These are phyloP conservation scores for Meloidogyne floridensis DNA, from an alignment of 1,140 invertebrate genomes.

Conservation along the genomic window DNA sequence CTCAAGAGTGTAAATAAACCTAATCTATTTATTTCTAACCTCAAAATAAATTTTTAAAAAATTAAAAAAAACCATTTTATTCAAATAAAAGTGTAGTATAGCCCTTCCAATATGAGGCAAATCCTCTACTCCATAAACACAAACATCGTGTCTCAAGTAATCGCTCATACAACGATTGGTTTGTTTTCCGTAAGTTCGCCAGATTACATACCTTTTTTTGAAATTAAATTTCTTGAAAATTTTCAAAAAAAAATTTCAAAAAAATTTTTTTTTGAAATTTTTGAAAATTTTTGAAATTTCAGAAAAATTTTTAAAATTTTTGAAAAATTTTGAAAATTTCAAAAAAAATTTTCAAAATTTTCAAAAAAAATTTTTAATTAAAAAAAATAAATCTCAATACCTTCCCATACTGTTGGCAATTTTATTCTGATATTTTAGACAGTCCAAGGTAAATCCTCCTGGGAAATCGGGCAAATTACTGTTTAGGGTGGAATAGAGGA, in stretches of 20 bases:
- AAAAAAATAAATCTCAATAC: conserved; percentile 4
- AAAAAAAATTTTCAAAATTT: neutral
- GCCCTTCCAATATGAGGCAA: conserved; percentile 16
- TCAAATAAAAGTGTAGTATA: conserved; percentile 32
- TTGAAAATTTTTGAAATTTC: too few species aligned
- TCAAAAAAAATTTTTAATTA: neutral
- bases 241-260: neutral
- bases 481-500: conserved; percentile 38
- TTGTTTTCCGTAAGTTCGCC: neutral
- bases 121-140: conserved; percentile 42
- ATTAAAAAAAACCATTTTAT: conserved; percentile 38
- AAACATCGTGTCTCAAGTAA: conserved; percentile 38
- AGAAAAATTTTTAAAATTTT: too few species aligned
- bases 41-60: too few species aligned
- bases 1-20: too few species aligned
- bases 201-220: conserved; percentile 13
- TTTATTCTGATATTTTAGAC: conserved; percentile 21
- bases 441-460: conserved; percentile 31
- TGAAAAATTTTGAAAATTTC: neutral
- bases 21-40: too few species aligned
- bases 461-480: conserved; percentile 40
- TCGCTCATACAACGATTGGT: conserved; percentile 28
- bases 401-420: conserved; percentile 26
- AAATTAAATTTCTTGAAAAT: neutral
- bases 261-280: too few species aligned